phyloP scores from a whole-genome alignment of 1,140 invertebrate species.

The Trichonephila clavata region DNA sequence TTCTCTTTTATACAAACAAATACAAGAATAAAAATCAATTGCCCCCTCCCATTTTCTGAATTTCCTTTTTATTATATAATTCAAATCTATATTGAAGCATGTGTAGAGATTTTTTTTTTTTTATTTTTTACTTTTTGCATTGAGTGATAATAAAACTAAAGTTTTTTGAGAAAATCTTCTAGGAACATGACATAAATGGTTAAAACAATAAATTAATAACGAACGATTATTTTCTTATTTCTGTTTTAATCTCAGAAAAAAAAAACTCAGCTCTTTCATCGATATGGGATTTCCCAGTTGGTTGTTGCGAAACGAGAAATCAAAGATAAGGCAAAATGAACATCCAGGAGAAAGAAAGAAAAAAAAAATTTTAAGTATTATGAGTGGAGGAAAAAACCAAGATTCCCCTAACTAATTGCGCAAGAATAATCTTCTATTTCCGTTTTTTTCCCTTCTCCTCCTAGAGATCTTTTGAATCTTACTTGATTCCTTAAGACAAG shows the following conservation, averaged over 20 bases:
- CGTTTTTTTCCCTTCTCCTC: background rate
- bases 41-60: no score
- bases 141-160: no score
- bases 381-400: background rate
- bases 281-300: background rate
- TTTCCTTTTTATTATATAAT: no score
- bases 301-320: background rate
- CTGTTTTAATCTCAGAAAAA: background rate
- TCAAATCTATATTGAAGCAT: no score
- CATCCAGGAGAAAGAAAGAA: background rate
- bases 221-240: no score
- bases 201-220: no score
- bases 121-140: no score
- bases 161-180: no score
- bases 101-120: no score
- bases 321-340: background rate
- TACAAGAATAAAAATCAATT: no score
- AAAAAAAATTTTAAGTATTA: background rate
- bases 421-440: slow-evolving; percentile 12
- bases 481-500: slow-evolving; percentile 15
- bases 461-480: background rate
- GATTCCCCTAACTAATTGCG: background rate
- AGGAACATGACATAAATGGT: no score
- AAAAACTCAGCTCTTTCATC: background rate
- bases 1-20: no score